These are phyloP conservation scores for Anolis sagrei DNA, from an alignment of 2,113 vertebrate species.

Conservation along the genomic window DNA sequence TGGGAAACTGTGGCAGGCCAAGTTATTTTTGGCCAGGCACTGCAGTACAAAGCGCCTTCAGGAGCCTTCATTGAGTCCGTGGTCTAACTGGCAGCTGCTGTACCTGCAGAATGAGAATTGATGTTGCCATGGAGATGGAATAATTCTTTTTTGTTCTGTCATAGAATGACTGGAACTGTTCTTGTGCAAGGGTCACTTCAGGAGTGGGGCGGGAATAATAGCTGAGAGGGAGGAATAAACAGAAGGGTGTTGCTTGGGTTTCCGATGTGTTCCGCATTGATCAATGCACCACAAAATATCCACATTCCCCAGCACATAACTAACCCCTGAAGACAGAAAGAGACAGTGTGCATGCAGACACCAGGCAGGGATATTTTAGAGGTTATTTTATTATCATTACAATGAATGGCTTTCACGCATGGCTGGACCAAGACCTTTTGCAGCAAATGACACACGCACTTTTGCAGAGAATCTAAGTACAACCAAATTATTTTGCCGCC, in stretches of 20 bases:
- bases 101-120: constrained; percentile 87
- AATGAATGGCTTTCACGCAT: background rate
- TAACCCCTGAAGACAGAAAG: background rate
- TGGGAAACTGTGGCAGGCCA: constrained; percentile 70
- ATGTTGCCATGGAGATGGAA: constrained; percentile 86
- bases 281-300: constrained; percentile 8
- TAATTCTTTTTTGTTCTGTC: constrained; percentile 59
- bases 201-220: constrained; percentile 21
- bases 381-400: background rate
- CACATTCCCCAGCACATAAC: background rate
- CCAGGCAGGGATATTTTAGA: background rate
- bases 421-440: background rate
- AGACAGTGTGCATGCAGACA: background rate
- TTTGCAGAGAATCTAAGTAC: background rate
- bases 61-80: constrained; percentile 76
- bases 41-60: constrained; percentile 61
- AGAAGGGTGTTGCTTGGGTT: background rate
- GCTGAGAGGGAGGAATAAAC: constrained; percentile 8
- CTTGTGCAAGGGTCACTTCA: constrained; percentile 47
- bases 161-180: constrained; percentile 64
- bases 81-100: constrained; percentile 79
- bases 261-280: constrained; percentile 9
- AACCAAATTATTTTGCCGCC: background rate
- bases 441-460: background rate
- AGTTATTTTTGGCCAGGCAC: constrained; percentile 77